Percentiles rank a stretch among this genome's conserved stretches.
These are phyloP conservation scores for Neomicropteryx cornuta DNA, from an alignment of 1,140 invertebrate genomes.

Conservation along the genomic window DNA sequence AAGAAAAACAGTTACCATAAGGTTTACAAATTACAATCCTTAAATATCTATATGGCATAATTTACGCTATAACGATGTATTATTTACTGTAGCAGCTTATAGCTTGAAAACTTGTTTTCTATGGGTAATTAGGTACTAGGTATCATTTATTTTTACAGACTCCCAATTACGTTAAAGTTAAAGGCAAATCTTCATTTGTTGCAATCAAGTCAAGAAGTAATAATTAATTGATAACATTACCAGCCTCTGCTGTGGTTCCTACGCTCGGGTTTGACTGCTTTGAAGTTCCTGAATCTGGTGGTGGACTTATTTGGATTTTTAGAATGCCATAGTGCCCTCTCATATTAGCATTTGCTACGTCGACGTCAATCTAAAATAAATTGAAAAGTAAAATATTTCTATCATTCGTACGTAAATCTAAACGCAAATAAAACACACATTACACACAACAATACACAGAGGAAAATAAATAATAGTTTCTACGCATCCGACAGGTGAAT, in stretches of 20 bases:
- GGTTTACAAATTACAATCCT: constrained; percentile 19
- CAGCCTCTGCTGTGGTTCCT: constrained; percentile 5
- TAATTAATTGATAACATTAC: too few species aligned
- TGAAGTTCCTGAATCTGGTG: constrained; percentile 26
- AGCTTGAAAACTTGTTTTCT: too few species aligned
- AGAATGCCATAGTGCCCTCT: constrained; percentile 47
- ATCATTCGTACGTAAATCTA: constrained; percentile 5
- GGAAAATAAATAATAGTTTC: too few species aligned
- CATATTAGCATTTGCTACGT: constrained; percentile 38
- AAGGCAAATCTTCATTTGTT: too few species aligned
- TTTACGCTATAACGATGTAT: neutral
- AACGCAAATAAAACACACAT: too few species aligned
- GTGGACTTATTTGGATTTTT: constrained; percentile 43
- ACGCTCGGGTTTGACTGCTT: constrained; percentile 10
- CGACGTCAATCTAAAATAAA: constrained; percentile 39
- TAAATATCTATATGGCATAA: constrained; percentile 6
- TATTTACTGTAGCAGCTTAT: too few species aligned
- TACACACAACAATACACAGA: too few species aligned
- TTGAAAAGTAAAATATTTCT: constrained; percentile 4
- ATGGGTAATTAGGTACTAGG: too few species aligned
- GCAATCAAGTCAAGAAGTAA: too few species aligned
- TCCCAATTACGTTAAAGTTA: too few species aligned
- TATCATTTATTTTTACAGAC: too few species aligned
- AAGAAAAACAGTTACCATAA: constrained; percentile 13
- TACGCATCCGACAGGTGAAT: too few species aligned